A percentile compares a stretch with the other conserved stretches of the same genome.
Evolutionary conservation across 2,113 vertebrate genomes (phyloP).

Genomic region (Herpailurus yagouaroundi): DNA sequence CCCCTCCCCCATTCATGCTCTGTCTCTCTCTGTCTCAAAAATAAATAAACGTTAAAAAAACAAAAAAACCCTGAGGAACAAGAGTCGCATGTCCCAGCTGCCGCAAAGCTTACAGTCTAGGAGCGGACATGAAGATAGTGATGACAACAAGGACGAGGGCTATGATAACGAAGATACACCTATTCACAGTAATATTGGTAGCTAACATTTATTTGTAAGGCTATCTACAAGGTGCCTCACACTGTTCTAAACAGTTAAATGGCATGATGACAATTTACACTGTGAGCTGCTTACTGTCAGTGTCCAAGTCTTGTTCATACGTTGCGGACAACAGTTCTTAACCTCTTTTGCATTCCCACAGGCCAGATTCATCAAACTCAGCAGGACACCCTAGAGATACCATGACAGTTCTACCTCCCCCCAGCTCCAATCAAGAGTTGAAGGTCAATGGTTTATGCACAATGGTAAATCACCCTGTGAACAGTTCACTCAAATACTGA

Average conservation of each 20-base stretch:
- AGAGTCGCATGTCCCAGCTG: background rate
- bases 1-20: no score
- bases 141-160: background rate
- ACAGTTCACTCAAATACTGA: background rate
- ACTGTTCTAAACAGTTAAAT: background rate
- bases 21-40: no score
- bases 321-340: background rate
- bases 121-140: background rate
- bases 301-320: background rate
- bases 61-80: background rate
- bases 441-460: background rate
- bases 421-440: background rate
- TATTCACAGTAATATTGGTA: background rate
- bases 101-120: background rate
- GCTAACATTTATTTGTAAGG: background rate
- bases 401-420: background rate
- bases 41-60: no score
- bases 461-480: background rate
- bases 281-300: background rate
- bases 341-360: background rate
- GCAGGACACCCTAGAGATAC: background rate
- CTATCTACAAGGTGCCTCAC: background rate
- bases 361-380: background rate
- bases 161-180: background rate
- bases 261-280: background rate